Conservation (phyloP, 1,140 invertebrate species). For the Apis laboriosa region DNA sequence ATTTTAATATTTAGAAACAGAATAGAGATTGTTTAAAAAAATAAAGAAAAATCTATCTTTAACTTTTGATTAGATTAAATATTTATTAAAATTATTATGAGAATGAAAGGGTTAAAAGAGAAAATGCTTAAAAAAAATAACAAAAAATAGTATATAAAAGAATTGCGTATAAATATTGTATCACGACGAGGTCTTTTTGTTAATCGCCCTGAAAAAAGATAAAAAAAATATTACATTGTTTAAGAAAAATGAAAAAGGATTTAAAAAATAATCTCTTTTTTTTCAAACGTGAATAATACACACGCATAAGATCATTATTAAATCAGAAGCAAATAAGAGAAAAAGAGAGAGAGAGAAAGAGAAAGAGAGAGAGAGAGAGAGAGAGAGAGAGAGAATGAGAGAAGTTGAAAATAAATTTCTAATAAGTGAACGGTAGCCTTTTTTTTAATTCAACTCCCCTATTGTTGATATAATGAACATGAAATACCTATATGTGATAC, state of each 20-base stretch:
- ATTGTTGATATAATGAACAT: slow-evolving; percentile 70
- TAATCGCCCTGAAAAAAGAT: neutral
- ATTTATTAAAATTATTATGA: neutral
- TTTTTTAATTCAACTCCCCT: slow-evolving; percentile 68
- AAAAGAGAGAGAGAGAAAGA: neutral
- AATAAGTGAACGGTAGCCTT: slow-evolving; percentile 48
- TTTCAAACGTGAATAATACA: neutral
- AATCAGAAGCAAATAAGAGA: neutral
- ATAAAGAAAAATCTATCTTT: neutral
- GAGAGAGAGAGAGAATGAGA: neutral
- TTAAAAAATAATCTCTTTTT: neutral
- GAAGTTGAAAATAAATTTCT: slow-evolving; percentile 54
- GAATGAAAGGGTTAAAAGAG: neutral
- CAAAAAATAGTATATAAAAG: neutral
- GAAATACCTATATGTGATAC: slow-evolving; percentile 75
- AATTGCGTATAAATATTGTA: neutral
- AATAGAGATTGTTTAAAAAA: too few species aligned
- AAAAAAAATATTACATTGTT: neutral
- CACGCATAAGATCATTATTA: neutral
- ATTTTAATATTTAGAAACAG: too few species aligned
- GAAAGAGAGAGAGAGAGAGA: neutral
- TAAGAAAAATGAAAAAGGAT: neutral
- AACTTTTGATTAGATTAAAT: neutral
- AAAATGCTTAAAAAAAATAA: neutral
- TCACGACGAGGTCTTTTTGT: neutral